These are phyloP conservation scores for Epinephelus awoara DNA, from an alignment of 2,797 vertebrate species.

Conservation along the genomic window DNA sequence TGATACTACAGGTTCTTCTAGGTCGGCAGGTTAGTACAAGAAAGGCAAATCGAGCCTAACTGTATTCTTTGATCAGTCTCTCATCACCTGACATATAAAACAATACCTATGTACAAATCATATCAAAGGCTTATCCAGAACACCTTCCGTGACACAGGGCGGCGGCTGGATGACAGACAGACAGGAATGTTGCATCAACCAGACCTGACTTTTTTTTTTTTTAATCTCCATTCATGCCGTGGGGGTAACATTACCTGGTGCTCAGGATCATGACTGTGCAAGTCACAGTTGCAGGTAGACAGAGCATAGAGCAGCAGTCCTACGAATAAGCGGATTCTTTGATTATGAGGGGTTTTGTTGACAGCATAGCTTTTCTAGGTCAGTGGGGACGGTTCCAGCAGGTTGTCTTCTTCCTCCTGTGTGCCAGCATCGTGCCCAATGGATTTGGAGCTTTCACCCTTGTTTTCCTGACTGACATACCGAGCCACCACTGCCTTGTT, in stretches of 20 bases:
- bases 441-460: constrained; percentile 85
- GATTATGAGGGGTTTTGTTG: constrained; percentile 82
- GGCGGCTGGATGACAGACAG: background rate
- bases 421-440: constrained; percentile 88
- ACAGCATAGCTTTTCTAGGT: constrained; percentile 83
- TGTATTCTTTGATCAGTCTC: background rate
- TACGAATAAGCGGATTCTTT: background rate
- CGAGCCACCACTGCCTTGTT: constrained; percentile 85
- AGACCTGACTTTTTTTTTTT: too few species aligned
- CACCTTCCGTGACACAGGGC: background rate
- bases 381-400: constrained; percentile 88
- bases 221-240: too few species aligned
- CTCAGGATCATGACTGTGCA: background rate
- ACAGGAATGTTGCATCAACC: background rate
- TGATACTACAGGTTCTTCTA: too few species aligned
- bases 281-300: background rate
- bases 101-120: background rate
- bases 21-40: too few species aligned
- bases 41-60: too few species aligned
- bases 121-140: too few species aligned
- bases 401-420: constrained; percentile 88
- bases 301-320: background rate
- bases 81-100: background rate
- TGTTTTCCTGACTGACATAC: constrained; percentile 86
- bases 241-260: too few species aligned